Percentiles rank a stretch among this genome's conserved stretches.
These are phyloP conservation scores for Anagrus nilaparvatae DNA, from an alignment of 1,140 invertebrate genomes.

Conservation along the genomic window DNA sequence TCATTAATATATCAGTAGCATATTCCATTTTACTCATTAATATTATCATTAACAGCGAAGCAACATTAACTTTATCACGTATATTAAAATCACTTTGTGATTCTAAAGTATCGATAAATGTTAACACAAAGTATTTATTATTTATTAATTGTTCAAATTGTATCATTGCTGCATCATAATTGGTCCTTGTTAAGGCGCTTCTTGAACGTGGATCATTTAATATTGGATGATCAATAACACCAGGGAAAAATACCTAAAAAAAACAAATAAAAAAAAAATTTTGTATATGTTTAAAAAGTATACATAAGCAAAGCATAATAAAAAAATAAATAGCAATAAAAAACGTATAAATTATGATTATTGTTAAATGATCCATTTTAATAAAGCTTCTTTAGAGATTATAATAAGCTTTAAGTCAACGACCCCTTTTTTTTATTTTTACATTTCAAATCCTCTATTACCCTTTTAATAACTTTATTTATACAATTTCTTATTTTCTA, in stretches of 20 bases:
- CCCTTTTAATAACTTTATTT: no score
- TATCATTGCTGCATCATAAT: slow-evolving; percentile 86
- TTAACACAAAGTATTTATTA: slow-evolving; percentile 86
- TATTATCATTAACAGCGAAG: slow-evolving; percentile 84
- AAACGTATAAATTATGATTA: no score
- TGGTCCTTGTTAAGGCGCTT: slow-evolving; percentile 67
- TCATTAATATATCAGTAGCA: slow-evolving; percentile 83
- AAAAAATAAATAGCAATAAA: no score
- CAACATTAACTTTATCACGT: slow-evolving; percentile 88
- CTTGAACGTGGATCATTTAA: slow-evolving; percentile 72
- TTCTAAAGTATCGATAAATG: slow-evolving; percentile 89
- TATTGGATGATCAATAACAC: slow-evolving; percentile 84
- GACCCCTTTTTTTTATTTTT: no score
- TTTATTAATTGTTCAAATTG: slow-evolving; percentile 90
- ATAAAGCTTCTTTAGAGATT: no score
- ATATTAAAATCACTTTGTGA: slow-evolving; percentile 85
- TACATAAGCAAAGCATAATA: no score
- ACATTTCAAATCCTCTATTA: no score
- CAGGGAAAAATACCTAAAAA: slow-evolving; percentile 80
- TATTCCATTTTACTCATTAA: slow-evolving; percentile 96
- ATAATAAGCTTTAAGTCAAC: no score
- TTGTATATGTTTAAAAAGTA: no score
- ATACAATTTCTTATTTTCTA: no score
- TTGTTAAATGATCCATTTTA: no score
- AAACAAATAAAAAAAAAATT: neutral